Percentiles rank a stretch among this genome's conserved stretches.
phyloP scores from a whole-genome alignment of 2,888 invertebrate genomes.

The Mythimna lalbum region DNA sequence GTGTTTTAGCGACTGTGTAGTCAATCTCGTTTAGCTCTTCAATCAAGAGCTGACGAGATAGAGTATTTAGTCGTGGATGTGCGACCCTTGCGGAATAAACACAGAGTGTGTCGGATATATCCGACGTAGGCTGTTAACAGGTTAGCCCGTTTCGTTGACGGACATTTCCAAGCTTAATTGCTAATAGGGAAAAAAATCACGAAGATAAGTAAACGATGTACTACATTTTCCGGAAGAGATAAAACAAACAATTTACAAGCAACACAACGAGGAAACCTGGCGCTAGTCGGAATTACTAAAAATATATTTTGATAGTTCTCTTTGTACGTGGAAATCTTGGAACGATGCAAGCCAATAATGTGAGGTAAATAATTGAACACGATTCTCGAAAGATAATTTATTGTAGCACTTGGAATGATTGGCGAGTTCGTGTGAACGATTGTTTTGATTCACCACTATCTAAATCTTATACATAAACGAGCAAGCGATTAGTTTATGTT shows the following conservation, averaged over 20 bases:
- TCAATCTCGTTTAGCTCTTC: too few relatives aligned
- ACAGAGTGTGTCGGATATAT: too few relatives aligned
- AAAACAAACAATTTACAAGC: constrained; percentile 54
- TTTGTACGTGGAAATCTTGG: constrained; percentile 51
- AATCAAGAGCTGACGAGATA: too few relatives aligned
- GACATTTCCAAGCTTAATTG: background rate
- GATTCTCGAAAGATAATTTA: constrained; percentile 38
- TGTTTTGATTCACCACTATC: constrained; percentile 1
- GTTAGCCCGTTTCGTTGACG: background rate
- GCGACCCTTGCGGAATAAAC: too few relatives aligned
- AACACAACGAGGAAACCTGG: constrained; percentile 53
- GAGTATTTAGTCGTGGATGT: too few relatives aligned
- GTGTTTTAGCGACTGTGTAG: too few relatives aligned
- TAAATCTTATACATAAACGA: background rate
- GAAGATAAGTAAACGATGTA: constrained; percentile 24
- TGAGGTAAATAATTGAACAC: constrained; percentile 41
- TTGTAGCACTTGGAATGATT: constrained; percentile 17
- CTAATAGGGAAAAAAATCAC: background rate
- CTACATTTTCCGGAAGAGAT: constrained; percentile 42
- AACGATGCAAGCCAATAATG: constrained; percentile 31
- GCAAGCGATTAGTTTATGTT: background rate
- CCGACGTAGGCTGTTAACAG: background rate
- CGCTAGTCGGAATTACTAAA: constrained; percentile 59
- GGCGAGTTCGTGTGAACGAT: constrained; percentile 16
- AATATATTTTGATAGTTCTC: constrained; percentile 58